Percentiles rank a stretch among this genome's conserved stretches.
Evolutionary conservation across 2,888 invertebrate species (phyloP).

Genomic region (Drosophila picticornis): DNA sequence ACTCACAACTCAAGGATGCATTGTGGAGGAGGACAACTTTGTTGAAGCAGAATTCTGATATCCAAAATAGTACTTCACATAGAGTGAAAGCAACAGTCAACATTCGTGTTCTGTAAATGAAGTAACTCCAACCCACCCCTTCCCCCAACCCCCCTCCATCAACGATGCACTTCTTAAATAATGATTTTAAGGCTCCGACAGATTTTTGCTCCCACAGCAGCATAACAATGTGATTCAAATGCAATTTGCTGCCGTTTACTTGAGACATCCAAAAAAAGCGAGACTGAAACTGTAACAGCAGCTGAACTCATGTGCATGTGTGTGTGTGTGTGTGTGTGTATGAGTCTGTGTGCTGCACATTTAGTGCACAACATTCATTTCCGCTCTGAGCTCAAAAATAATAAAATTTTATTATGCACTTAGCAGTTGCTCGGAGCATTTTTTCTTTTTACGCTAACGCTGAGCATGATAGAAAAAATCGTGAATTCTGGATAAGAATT

Average conservation of each 20-base stretch:
- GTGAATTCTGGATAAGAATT: not conserved
- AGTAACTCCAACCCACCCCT: not conserved
- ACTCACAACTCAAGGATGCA: slow-evolving; percentile 23
- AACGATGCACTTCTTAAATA: not conserved
- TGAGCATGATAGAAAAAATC: slow-evolving; percentile 21
- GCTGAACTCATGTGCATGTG: slow-evolving; percentile 8
- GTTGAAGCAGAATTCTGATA: slow-evolving; percentile 8
- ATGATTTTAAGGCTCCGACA: not conserved
- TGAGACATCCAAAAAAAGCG: slow-evolving; percentile 48
- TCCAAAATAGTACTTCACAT: slow-evolving; percentile 6
- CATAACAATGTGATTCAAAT: slow-evolving; percentile 77
- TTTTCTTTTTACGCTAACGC: slow-evolving; percentile 13
- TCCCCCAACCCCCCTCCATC: rapidly evolving
- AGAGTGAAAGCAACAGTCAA: slow-evolving; percentile 2
- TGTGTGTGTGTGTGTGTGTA: slow-evolving; percentile 1
- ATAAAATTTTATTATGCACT: slow-evolving; percentile 77
- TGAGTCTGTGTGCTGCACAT: slow-evolving; percentile 33
- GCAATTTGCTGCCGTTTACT: slow-evolving; percentile 75
- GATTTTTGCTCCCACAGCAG: slow-evolving; percentile 15
- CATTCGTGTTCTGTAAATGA: slow-evolving; percentile 2
- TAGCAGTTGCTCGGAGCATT: slow-evolving; percentile 56
- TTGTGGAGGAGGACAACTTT: slow-evolving; percentile 2
- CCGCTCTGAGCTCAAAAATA: slow-evolving; percentile 64
- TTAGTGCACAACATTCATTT: slow-evolving; percentile 63
- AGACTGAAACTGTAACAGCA: slow-evolving; percentile 31